These are phyloP conservation scores for Athene cunicularia DNA, from an alignment of 2,113 vertebrate genomes.

Conservation along the genomic window DNA sequence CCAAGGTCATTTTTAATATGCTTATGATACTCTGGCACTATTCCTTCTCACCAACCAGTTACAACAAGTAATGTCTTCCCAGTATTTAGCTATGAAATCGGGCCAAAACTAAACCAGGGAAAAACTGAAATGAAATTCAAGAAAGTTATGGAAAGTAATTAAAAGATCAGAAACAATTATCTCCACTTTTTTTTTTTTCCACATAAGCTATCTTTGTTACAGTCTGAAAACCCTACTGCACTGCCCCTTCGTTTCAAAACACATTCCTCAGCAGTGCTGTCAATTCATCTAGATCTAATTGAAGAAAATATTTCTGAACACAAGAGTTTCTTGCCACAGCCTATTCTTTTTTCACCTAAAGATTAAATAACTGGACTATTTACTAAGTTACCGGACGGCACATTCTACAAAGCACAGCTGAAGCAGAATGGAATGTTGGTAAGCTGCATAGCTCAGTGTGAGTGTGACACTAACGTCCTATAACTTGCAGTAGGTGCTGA, in stretches of 20 bases:
- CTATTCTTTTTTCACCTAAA: neutral
- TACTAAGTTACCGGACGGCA: neutral
- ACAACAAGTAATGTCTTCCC: neutral
- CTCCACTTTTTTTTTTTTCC: neutral
- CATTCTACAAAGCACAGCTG: neutral
- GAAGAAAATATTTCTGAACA: neutral
- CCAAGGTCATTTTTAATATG: neutral
- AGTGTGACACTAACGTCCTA: neutral
- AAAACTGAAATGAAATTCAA: neutral
- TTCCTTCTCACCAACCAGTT: neutral
- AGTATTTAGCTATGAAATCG: neutral
- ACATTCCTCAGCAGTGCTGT: neutral
- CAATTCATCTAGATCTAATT: neutral
- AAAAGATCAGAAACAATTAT: neutral
- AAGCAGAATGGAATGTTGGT: constrained; percentile 17
- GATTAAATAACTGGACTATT: neutral
- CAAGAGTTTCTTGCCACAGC: neutral
- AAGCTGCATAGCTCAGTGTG: neutral
- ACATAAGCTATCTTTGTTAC: neutral
- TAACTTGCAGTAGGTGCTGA: neutral
- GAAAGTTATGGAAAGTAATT: neutral
- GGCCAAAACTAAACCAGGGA: neutral
- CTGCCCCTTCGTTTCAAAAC: neutral
- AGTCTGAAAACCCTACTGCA: neutral
- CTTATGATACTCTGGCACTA: neutral